Evolutionary conservation across 2,113 vertebrate species (phyloP), one percentile per base, ranked within the genome.

Genomic region (Scartelaos histophorus): DNA sequence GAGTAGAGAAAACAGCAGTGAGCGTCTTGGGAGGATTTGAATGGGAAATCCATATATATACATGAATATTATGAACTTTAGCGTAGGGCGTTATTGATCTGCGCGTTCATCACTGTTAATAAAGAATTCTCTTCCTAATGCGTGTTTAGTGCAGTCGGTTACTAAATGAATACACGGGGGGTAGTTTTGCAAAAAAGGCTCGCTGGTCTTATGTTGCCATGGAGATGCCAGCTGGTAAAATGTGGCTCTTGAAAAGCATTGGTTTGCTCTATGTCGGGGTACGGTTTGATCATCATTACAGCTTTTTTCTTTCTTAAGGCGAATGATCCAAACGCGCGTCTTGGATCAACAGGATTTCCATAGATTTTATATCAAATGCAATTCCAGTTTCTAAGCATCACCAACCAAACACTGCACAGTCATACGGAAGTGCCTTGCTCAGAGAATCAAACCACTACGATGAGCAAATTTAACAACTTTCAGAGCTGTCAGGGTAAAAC

Each of bases 31-130:
- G 61, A n/a, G 34, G 61, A 64, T 64, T 38, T 64, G 34, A 38
- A 64, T 64, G 17, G 29, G 61, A 38, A 64, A 64, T 64, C 61
- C 19, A 64, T 64, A 43, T 64, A n/a, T 64, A n/a, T 64, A 13
- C 34, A 38, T 43, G 61, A 21, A 64, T 64, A 64, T 64, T 43
- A 64, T 61, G 25, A 34, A 38, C 17, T 62, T 19, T 62, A 64
- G 34, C 29, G 29, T 29, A 64, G 34, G 12, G 34, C 17, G 21
- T 38, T 38, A 64, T 64, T n/a, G 61, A 64, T 43, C 34, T 11
- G 7, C 3, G 11, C 29, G 34, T 38, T 64, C 16, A 43, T 64
- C 61, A 34, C 61, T 38, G 61, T 64, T 38, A 43, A 58, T 58
- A 64, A 64, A n/a, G 10, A 64, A 43, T 38, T 38, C 61, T 35